These are phyloP conservation scores for Amphimedon queenslandica DNA, from an alignment of 37 sponge, comb jelly and placozoan genomes.

Conservation along the genomic window DNA sequence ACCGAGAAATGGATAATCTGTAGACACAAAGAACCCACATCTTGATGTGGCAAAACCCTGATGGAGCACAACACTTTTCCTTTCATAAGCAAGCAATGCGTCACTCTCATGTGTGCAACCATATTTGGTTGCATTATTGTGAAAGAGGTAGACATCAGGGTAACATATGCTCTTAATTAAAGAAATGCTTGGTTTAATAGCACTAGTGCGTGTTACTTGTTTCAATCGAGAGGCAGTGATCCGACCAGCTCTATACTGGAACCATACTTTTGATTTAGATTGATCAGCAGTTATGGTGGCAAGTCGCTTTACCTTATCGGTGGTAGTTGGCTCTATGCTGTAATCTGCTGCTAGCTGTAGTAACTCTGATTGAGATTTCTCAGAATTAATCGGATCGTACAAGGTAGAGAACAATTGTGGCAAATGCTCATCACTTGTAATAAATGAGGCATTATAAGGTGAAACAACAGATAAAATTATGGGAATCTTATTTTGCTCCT, in stretches of 20 bases:
- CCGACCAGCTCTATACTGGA: conserved; percentile 21
- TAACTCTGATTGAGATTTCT: background rate
- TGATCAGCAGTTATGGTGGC: conserved; percentile 8
- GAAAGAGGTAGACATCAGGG: conserved; percentile 20
- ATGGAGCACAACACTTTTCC: background rate
- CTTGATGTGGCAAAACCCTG: background rate
- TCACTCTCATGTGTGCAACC: conserved; percentile 32
- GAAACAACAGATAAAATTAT: conserved; percentile 8
- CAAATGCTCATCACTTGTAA: conserved; percentile 6
- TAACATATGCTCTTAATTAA: conserved; percentile 28
- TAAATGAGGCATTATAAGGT: conserved; percentile 23
- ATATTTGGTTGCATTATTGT: conserved; percentile 14
- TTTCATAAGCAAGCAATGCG: conserved; percentile 12
- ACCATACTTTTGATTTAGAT: conserved; percentile 32
- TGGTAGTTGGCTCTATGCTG: background rate
- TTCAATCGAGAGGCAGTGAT: conserved; percentile 36
- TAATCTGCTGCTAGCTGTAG: conserved; percentile 2
- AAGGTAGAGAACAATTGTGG: conserved; percentile 1
- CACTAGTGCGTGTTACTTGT: conserved; percentile 19
- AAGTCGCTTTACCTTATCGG: conserved; percentile 13
- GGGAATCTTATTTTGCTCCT: conserved; percentile 8
- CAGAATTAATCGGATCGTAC: conserved; percentile 20
- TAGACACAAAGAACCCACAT: background rate
- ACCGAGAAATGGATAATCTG: conserved; percentile 16
- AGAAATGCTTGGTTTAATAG: conserved; percentile 17